Conservation (phyloP, 2,797 vertebrate species). For the Enteromius treurensis region DNA sequence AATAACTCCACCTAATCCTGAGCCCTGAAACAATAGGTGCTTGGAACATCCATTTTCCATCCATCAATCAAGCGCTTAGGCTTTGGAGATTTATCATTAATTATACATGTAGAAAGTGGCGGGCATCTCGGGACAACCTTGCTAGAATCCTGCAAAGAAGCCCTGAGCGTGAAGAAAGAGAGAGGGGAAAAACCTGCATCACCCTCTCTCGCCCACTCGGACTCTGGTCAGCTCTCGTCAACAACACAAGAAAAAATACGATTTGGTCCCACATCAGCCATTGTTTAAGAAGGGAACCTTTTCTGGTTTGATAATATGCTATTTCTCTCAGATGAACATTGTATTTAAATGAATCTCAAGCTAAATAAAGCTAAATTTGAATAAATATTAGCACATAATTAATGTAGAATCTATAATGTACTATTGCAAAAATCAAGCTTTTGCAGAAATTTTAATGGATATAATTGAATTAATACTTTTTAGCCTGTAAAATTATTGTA, state of each 20-base stretch:
- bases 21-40: slow-evolving; percentile 81
- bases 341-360: background rate
- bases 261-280: background rate
- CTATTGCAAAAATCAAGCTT: too few species aligned
- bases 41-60: slow-evolving; percentile 82
- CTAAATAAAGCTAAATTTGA: background rate
- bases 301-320: background rate
- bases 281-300: background rate
- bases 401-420: background rate
- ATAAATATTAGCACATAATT: background rate
- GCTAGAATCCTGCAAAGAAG: slow-evolving; percentile 42
- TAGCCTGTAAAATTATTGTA: background rate
- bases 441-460: background rate
- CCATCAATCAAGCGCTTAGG: slow-evolving; percentile 83
- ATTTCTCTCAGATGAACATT: background rate
- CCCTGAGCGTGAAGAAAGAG: slow-evolving; percentile 47
- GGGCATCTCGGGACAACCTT: slow-evolving; percentile 53
- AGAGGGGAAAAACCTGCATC: slow-evolving; percentile 5
- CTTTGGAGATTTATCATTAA: slow-evolving; percentile 76
- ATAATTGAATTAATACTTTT: background rate
- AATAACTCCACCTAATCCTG: slow-evolving; percentile 84
- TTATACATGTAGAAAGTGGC: slow-evolving; percentile 58
- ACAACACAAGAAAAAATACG: background rate
- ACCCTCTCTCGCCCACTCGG: background rate
- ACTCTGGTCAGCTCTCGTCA: background rate